phyloP scores from a whole-genome alignment of 2,888 invertebrate genomes.

The Caenorhabditis afra region DNA sequence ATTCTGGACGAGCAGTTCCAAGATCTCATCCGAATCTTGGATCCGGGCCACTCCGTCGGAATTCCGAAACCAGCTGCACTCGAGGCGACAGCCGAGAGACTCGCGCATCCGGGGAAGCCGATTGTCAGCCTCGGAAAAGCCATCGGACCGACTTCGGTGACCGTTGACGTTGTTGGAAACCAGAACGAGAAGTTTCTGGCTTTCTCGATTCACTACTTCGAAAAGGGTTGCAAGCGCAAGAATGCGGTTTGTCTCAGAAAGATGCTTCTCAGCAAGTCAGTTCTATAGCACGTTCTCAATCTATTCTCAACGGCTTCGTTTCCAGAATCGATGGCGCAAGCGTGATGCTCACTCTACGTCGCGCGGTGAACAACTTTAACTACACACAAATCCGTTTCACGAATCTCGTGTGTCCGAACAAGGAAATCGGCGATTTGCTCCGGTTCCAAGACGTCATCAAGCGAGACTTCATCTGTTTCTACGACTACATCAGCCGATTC shows the following conservation, averaged over 20 bases:
- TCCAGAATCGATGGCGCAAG: constrained; percentile 11
- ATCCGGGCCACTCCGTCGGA: not conserved
- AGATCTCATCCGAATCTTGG: constrained; percentile 15
- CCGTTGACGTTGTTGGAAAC: constrained; percentile 3
- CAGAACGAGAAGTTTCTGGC: constrained; percentile 19
- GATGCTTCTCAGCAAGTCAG: constrained; percentile 27
- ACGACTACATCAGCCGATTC: constrained; percentile 14
- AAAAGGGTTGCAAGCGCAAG: not conserved
- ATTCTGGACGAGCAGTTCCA: not conserved
- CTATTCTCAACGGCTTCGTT: not conserved
- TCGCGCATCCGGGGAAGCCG: not conserved
- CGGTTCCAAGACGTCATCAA: not conserved
- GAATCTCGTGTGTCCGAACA: not conserved
- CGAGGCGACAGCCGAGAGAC: not conserved
- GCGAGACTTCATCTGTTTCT: constrained; percentile 18
- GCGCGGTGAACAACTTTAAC: constrained; percentile 7
- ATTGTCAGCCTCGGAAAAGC: constrained; percentile 2
- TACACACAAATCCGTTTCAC: constrained; percentile 17
- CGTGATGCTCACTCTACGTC: constrained; percentile 2
- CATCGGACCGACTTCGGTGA: constrained; percentile 18
- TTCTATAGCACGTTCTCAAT: not conserved
- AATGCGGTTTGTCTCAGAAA: constrained; percentile 18
- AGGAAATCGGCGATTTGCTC: not conserved
- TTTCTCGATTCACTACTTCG: constrained; percentile 34
- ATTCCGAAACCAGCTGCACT: constrained; percentile 14